These are phyloP conservation scores for Geotria australis DNA, from an alignment of 2,797 vertebrate species.

Conservation along the genomic window DNA sequence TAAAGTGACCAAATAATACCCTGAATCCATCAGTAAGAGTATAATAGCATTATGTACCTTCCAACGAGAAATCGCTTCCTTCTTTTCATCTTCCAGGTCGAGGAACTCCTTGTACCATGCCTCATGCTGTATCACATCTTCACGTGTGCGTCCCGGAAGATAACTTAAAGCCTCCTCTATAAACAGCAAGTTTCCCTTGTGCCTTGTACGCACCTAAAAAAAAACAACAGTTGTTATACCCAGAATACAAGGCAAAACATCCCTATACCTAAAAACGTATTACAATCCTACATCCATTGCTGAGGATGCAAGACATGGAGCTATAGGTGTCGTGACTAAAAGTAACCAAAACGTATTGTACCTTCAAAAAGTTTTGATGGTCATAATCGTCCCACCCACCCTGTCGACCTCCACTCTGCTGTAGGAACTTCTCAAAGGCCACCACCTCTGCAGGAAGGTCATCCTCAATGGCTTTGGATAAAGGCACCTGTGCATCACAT, in stretches of 20 bases:
- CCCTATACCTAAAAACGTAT: too few relatives aligned
- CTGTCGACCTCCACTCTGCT: constrained; percentile 29
- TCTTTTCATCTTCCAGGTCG: constrained; percentile 34
- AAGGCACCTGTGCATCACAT: constrained; percentile 7
- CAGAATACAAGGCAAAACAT: too few relatives aligned
- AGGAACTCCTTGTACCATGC: constrained; percentile 44
- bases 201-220: constrained; percentile 14
- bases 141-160: constrained; percentile 25
- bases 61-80: constrained; percentile 21
- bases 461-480: constrained; percentile 5
- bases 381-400: constrained; percentile 68
- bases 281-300: too few relatives aligned
- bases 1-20: too few relatives aligned
- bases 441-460: constrained; percentile 27
- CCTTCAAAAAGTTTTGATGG: constrained; percentile 41
- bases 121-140: constrained; percentile 38
- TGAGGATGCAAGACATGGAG: too few relatives aligned
- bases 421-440: constrained; percentile 41
- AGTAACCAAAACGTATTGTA: too few relatives aligned
- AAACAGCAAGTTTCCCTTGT: constrained; percentile 23
- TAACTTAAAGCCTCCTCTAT: constrained; percentile 26
- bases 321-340: too few relatives aligned
- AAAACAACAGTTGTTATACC: too few relatives aligned
- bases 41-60: too few relatives aligned
- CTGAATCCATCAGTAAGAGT: too few relatives aligned